Conservation (phyloP, 2,113 vertebrate genomes). For the Labrus mixtus region DNA sequence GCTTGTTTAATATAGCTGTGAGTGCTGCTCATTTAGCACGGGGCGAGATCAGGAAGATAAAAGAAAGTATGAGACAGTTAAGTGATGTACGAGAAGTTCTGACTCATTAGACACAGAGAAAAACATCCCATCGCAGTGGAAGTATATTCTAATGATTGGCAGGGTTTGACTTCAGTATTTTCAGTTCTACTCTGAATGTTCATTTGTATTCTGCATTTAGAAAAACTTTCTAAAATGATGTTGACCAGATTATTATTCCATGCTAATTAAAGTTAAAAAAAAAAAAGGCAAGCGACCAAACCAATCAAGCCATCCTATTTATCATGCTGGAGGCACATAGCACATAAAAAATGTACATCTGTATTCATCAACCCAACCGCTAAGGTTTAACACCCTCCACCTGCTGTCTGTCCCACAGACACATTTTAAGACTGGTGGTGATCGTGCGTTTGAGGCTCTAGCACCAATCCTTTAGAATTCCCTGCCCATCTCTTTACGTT, state of each 20-base stretch:
- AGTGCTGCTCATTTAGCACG: constrained; percentile 17
- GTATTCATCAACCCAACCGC: too few species aligned
- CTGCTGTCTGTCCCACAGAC: too few species aligned
- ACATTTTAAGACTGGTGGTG: too few species aligned
- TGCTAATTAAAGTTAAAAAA: not conserved
- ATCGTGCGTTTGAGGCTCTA: too few species aligned
- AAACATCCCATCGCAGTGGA: not conserved
- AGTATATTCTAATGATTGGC: not conserved
- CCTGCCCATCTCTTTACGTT: too few species aligned
- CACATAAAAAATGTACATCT: too few species aligned
- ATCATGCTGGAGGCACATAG: too few species aligned
- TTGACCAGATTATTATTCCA: not conserved
- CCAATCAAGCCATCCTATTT: too few species aligned
- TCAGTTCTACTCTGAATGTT: not conserved
- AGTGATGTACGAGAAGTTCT: constrained; percentile 3
- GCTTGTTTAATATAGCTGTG: constrained; percentile 6
- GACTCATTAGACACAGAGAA: not conserved
- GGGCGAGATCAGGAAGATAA: constrained; percentile 19
- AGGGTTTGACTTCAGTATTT: not conserved
- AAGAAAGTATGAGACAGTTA: constrained; percentile 21
- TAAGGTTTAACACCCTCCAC: too few species aligned
- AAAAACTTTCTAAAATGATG: not conserved
- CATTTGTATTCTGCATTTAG: not conserved
- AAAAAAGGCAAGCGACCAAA: too few species aligned
- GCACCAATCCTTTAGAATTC: too few species aligned